Evolutionary conservation across 2,888 invertebrate genomes (phyloP), one percentile per base, ranked within the genome.

Genomic region (Heliconius cydno): DNA sequence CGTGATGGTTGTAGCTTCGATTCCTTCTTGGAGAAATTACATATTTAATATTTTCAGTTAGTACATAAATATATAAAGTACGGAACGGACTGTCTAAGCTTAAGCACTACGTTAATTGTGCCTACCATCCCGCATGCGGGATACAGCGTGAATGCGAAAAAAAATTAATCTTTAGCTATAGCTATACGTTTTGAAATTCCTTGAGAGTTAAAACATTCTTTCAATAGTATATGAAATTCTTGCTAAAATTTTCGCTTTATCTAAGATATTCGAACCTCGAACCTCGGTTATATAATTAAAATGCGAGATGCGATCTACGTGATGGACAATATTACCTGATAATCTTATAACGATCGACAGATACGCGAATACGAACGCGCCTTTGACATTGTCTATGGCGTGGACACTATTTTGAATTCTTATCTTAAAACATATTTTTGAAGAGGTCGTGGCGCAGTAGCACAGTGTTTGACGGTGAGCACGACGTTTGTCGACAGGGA

Each of bases 211-310:
- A 73, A 57, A 70, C 41, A 25, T 70, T 70, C 25, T 70, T 70
- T 25, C 25, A 41, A 46, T 52, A 52, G 52, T 70, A 70, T 70
- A 28, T 70, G 41, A 70, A 46, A 70, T 70, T 46, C 25, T 46
- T 70, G 41, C 30, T 25, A 70, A 70, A 46, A 70, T 70, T 3
- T 70, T 70, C 70, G 1, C 70, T 41, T 41, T 65, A 85, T 85
- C 82, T 85, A 78, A 84, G 84, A 84, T 83, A 85, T 85, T 81
- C 83, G 82, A 83, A 83, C 79, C 80, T 78, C 38, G 38, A 83
- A 83, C 79, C 80, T 78, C 79, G 80, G 76, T 78, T 68, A 76
- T 67, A 84, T 85, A 86, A 86, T 86, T 86, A 86, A 84, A 82
- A 80, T 80, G 80, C 81, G 79, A 80, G 84, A 82, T 83, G 79